These are phyloP conservation scores for Oreochromis spilurus DNA, from an alignment of 2,113 vertebrate genomes.

Conservation along the genomic window DNA sequence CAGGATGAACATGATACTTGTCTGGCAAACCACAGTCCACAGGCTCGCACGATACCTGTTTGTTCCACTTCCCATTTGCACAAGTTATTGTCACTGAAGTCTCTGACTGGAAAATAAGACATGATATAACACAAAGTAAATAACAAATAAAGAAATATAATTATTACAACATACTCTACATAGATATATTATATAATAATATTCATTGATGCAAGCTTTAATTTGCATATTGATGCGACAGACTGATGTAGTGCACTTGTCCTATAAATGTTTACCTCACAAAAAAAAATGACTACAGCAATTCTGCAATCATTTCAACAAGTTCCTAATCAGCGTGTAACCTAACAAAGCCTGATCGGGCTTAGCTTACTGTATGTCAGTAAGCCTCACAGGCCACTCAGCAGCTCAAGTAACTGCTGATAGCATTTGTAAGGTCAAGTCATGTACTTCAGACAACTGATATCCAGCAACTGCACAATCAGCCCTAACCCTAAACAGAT, in stretches of 20 bases:
- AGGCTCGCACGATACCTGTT: slow-evolving; percentile 88
- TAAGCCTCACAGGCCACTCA: slow-evolving; percentile 30
- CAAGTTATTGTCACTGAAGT: slow-evolving; percentile 85
- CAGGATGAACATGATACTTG: slow-evolving; percentile 91
- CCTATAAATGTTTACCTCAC: slow-evolving; percentile 27
- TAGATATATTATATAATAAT: neutral
- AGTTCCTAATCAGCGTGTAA: slow-evolving; percentile 20
- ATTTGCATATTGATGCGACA: neutral
- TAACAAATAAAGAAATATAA: neutral
- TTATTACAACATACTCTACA: neutral
- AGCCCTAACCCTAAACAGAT: slow-evolving; percentile 59
- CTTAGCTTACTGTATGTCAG: slow-evolving; percentile 32
- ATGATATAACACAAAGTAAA: neutral
- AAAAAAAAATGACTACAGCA: slow-evolving; percentile 16
- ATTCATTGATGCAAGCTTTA: neutral
- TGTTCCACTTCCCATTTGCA: slow-evolving; percentile 91
- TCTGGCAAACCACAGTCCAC: slow-evolving; percentile 95
- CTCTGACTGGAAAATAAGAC: slow-evolving; percentile 64
- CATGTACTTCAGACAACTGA: slow-evolving; percentile 44
- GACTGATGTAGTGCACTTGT: neutral
- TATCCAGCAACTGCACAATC: slow-evolving; percentile 56
- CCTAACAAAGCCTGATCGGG: slow-evolving; percentile 13
- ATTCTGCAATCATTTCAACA: slow-evolving; percentile 29
- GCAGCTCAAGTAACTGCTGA: slow-evolving; percentile 56
- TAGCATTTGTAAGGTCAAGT: slow-evolving; percentile 54